These are phyloP conservation scores for Ivindomyrus marchei DNA, from an alignment of 2,113 vertebrate species.

Conservation along the genomic window DNA sequence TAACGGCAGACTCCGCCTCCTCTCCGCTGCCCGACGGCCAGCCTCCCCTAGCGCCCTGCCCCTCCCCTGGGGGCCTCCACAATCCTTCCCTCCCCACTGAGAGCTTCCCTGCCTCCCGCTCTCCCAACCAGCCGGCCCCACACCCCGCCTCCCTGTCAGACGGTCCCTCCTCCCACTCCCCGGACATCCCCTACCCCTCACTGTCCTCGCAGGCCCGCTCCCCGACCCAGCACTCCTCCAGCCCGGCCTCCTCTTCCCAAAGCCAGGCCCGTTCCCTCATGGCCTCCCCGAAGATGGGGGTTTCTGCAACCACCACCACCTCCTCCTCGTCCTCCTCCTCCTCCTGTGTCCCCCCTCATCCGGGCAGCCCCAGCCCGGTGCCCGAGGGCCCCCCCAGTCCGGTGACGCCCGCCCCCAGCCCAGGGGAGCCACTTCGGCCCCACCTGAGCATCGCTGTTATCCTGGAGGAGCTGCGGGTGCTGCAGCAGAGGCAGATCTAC, in stretches of 20 bases:
- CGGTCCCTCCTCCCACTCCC: constrained; percentile 66
- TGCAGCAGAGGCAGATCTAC: constrained; percentile 85
- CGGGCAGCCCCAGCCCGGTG: constrained; percentile 55
- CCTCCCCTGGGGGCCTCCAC: constrained; percentile 65
- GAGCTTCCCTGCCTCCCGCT: constrained; percentile 65
- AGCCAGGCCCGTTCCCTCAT: constrained; percentile 60
- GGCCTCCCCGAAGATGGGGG: constrained; percentile 64
- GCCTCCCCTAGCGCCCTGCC: constrained; percentile 63
- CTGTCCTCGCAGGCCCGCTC: constrained; percentile 64
- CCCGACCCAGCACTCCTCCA: constrained; percentile 49
- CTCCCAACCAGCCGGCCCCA: constrained; percentile 60
- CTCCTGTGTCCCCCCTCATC: constrained; percentile 47
- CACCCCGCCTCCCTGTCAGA: constrained; percentile 61
- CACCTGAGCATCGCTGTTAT: constrained; percentile 71
- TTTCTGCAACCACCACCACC: constrained; percentile 63
- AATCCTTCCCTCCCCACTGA: constrained; percentile 66
- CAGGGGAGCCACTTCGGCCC: constrained; percentile 50
- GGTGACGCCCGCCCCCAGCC: constrained; percentile 57
- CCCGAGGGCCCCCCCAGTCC: constrained; percentile 71
- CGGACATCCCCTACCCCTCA: constrained; percentile 66
- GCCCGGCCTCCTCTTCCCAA: constrained; percentile 42
- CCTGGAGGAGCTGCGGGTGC: constrained; percentile 77
- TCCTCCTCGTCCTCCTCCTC: constrained; percentile 56
- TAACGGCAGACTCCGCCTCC: constrained; percentile 59
- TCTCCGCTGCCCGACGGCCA: constrained; percentile 62